phyloP scores from a whole-genome alignment of 2,113 vertebrate species.

The Entomyzon cyanotis region DNA sequence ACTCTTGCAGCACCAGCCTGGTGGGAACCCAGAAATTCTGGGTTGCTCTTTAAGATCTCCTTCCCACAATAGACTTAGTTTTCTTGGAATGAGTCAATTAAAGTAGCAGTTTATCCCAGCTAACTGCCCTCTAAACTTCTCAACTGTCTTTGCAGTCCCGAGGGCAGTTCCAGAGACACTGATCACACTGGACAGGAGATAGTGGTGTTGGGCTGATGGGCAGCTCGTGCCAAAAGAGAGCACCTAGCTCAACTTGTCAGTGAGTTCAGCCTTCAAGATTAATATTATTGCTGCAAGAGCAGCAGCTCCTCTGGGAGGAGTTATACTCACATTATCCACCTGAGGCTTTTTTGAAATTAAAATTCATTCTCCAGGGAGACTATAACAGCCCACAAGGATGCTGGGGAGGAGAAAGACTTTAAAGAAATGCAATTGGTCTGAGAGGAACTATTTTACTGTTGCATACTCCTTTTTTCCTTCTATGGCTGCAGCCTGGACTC shows the following conservation, averaged over 20 bases:
- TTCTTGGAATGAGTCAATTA: neutral
- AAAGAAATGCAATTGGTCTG: neutral
- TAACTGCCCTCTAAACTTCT: neutral
- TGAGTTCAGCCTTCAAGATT: neutral
- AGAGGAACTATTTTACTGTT: neutral
- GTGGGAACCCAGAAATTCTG: neutral
- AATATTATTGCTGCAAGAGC: neutral
- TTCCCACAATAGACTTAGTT: neutral
- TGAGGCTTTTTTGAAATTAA: neutral
- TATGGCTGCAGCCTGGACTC: neutral
- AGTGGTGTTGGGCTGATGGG: fast-evolving
- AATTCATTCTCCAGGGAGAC: neutral
- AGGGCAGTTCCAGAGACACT: neutral
- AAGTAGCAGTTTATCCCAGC: neutral
- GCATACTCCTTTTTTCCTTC: neutral
- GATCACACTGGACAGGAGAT: neutral
- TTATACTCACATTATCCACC: neutral
- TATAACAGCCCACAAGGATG: neutral
- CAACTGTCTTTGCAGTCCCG: neutral
- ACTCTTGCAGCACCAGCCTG: neutral
- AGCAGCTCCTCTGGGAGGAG: neutral
- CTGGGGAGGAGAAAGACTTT: neutral
- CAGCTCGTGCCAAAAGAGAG: neutral
- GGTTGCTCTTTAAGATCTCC: neutral
- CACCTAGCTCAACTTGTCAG: neutral